Conservation (phyloP, 35 echinoderm and acorn worm genomes). For the Holothuria glaberrima region DNA sequence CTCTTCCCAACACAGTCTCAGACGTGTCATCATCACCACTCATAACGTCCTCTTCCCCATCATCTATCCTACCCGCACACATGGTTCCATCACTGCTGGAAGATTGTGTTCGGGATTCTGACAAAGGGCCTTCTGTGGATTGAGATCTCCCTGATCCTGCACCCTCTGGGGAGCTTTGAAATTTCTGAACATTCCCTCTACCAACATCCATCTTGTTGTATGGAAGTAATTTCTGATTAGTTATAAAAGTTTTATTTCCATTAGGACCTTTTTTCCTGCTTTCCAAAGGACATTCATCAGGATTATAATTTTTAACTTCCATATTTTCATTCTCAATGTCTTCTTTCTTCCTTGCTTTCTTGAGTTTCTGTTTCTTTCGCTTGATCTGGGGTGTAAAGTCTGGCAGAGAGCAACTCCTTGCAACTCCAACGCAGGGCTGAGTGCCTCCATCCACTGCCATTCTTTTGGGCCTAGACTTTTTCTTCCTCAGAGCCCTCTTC, state of each 20-base stretch:
- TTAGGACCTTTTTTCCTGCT: background rate
- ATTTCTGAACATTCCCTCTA: background rate
- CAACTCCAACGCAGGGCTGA: slow-evolving; percentile 21
- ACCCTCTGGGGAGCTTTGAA: slow-evolving; percentile 14
- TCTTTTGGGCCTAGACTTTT: slow-evolving; percentile 79
- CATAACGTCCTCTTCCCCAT: slow-evolving; percentile 10
- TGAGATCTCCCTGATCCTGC: slow-evolving; percentile 12
- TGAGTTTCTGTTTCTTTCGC: slow-evolving; percentile 66
- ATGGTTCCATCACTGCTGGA: slow-evolving; percentile 62
- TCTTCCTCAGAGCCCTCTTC: slow-evolving; percentile 69
- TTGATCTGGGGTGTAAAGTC: slow-evolving; percentile 75
- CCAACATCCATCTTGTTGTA: background rate
- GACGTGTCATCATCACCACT: slow-evolving; percentile 25
- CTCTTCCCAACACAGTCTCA: slow-evolving; percentile 35
- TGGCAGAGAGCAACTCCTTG: slow-evolving; percentile 63
- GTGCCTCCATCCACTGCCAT: slow-evolving; percentile 79
- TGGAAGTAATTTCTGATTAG: background rate
- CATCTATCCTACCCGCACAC: slow-evolving; percentile 28
- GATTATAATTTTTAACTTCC: background rate
- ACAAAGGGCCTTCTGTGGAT: background rate
- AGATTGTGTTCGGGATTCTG: slow-evolving; percentile 31
- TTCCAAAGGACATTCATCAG: background rate
- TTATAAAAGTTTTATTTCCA: background rate
- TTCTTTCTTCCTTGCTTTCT: slow-evolving; percentile 53
- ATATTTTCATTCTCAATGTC: slow-evolving; percentile 51